Evolutionary conservation across 2,888 invertebrate species (phyloP).

Genomic region (Ichneumoninae sp.): DNA sequence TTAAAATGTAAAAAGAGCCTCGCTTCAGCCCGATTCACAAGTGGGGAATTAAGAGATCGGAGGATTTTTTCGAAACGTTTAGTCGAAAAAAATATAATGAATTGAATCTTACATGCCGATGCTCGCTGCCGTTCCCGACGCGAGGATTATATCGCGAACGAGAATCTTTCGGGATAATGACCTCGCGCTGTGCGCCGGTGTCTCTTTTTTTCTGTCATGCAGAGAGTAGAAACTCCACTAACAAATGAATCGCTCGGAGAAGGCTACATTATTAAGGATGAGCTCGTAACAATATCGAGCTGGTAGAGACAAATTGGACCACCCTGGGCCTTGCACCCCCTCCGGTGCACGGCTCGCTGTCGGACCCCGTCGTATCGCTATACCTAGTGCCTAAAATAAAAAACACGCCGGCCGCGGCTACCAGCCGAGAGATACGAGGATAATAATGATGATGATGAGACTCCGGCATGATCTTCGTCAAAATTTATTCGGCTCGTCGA

Average conservation of each 20-base stretch:
- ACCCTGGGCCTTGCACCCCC: slow-evolving; percentile 78
- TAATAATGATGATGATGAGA: slow-evolving; percentile 59
- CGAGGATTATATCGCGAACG: slow-evolving; percentile 53
- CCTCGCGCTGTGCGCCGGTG: slow-evolving; percentile 9
- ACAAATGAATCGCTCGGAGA: slow-evolving; percentile 65
- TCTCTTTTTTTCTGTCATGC: slow-evolving; percentile 7
- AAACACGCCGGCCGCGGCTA: slow-evolving; percentile 51
- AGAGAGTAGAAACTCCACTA: slow-evolving; percentile 52
- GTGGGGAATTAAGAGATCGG: slow-evolving; percentile 26
- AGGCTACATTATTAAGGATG: slow-evolving; percentile 81
- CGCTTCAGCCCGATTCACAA: background rate
- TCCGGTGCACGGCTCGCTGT: slow-evolving; percentile 62
- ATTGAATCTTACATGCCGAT: slow-evolving; percentile 24
- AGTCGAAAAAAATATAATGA: slow-evolving; percentile 28
- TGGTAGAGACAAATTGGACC: slow-evolving; percentile 84
- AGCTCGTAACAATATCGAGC: slow-evolving; percentile 83
- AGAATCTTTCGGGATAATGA: slow-evolving; percentile 62
- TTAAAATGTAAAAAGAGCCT: background rate
- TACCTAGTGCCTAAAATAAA: slow-evolving; percentile 43
- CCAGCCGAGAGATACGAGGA: slow-evolving; percentile 56
- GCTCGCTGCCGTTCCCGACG: slow-evolving; percentile 44
- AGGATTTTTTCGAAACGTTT: slow-evolving; percentile 31
- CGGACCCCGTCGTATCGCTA: slow-evolving; percentile 44
- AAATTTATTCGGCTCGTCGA: background rate
- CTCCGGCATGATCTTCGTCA: background rate